A percentile compares a stretch with the other conserved stretches of the same genome.
phyloP scores from a whole-genome alignment of 2,113 vertebrate genomes.

The Heliornis fulica region DNA sequence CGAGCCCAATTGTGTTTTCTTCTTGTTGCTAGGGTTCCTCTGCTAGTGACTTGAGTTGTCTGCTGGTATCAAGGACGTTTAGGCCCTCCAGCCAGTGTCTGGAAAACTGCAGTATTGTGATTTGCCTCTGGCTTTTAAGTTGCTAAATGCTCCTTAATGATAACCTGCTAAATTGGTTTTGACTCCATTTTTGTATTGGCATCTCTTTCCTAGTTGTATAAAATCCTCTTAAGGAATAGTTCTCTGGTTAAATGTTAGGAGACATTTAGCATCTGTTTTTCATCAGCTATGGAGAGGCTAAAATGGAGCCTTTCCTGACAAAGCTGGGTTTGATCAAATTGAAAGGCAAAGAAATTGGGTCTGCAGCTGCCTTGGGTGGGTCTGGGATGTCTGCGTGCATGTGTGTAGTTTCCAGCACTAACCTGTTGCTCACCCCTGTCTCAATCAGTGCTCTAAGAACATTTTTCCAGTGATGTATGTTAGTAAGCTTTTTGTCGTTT shows the following conservation, averaged over 20 bases:
- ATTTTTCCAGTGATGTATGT: neutral
- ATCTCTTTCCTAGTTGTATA: neutral
- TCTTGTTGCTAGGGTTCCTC: neutral
- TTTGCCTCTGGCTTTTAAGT: conserved; percentile 50
- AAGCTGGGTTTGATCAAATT: neutral
- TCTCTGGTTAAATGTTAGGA: neutral
- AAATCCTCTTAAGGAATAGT: neutral
- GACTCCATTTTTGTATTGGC: conserved; percentile 9
- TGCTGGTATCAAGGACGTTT: neutral
- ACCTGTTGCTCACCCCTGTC: neutral
- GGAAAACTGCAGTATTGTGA: conserved; percentile 9
- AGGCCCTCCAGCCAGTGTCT: conserved; percentile 43
- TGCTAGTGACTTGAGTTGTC: conserved; percentile 3
- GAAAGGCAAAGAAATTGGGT: neutral
- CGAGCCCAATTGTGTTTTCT: neutral
- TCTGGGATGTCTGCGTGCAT: neutral
- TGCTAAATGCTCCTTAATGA: conserved; percentile 1
- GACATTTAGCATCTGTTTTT: conserved; percentile 2
- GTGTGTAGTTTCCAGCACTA: neutral
- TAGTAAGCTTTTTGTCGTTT: neutral
- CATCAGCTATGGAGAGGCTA: neutral
- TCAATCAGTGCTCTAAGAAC: neutral
- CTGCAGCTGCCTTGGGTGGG: neutral
- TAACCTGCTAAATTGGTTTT: conserved; percentile 37
- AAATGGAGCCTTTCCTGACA: neutral